Conservation (phyloP, 1,140 invertebrate species). For the Drosophila bocki region DNA sequence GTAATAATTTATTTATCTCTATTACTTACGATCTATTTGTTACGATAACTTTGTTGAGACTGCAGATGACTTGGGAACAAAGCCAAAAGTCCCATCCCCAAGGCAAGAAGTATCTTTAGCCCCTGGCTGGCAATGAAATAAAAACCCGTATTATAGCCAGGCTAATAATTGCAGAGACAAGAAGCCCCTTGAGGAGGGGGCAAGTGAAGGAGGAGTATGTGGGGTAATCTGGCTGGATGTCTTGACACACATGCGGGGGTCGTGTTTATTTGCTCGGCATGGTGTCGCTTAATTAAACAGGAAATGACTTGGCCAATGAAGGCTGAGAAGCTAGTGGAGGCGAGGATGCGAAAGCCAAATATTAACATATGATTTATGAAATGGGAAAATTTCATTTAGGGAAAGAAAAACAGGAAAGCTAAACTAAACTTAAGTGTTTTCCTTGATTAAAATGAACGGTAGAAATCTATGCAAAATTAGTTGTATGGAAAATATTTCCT, state of each 20-base stretch:
- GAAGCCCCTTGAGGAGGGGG: constrained; percentile 12
- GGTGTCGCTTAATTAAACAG: constrained; percentile 71
- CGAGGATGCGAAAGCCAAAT: constrained; percentile 29
- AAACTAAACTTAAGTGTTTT: neutral
- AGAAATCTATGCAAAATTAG: neutral
- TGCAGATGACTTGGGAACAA: neutral
- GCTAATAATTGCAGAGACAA: constrained; percentile 55
- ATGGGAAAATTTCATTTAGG: neutral
- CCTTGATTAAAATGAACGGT: neutral
- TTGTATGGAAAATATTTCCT: neutral
- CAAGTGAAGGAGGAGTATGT: neutral
- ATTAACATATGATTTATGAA: constrained; percentile 64
- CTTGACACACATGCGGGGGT: constrained; percentile 20
- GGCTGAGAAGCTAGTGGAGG: neutral
- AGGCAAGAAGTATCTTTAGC: neutral
- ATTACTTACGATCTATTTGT: no score
- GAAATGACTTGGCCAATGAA: constrained; percentile 15
- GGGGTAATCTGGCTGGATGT: constrained; percentile 8
- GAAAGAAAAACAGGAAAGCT: neutral
- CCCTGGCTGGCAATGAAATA: constrained; percentile 6
- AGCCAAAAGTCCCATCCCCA: neutral
- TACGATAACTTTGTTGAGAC: neutral
- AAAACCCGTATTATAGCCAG: constrained; percentile 44
- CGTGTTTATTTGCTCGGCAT: constrained; percentile 48
- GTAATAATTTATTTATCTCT: neutral